Evolutionary conservation across 2,888 invertebrate species (phyloP).

Genomic region (Oxystoma pomonae): DNA sequence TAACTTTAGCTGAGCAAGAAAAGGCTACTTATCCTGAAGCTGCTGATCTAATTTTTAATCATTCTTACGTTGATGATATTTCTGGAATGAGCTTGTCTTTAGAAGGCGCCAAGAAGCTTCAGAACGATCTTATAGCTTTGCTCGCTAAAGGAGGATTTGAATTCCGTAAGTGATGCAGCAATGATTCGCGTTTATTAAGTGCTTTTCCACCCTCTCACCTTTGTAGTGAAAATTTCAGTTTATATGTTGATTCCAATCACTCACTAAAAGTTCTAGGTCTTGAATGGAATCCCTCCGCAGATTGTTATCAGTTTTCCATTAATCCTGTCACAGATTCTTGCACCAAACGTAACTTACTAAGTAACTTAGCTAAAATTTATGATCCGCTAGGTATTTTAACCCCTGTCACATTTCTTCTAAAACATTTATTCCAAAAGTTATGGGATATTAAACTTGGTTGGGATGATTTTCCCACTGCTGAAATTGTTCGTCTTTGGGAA

Average conservation of each 20-base stretch:
- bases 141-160: constrained; percentile 7
- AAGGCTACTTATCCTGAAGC: background rate
- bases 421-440: constrained; percentile 4
- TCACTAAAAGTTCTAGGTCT: background rate
- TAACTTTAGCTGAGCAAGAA: constrained; percentile 1
- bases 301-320: background rate
- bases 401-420: constrained; percentile 2
- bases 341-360: constrained; percentile 4
- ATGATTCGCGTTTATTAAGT: background rate
- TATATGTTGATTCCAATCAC: background rate
- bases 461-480: constrained; percentile 2
- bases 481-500: constrained; percentile 1
- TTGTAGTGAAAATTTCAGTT: background rate
- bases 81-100: background rate
- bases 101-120: background rate
- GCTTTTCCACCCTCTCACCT: background rate
- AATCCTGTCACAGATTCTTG: background rate
- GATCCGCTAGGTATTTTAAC: constrained; percentile 6
- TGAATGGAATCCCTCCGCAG: background rate
- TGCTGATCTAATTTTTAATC: background rate
- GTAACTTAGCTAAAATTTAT: constrained; percentile 3
- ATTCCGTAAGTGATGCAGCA: constrained; percentile 6
- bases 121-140: constrained; percentile 1
- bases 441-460: constrained; percentile 1
- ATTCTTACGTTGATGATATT: constrained; percentile 11